These are phyloP conservation scores for Cyprinodon variegatus DNA, from an alignment of 2,113 vertebrate species.

Conservation along the genomic window DNA sequence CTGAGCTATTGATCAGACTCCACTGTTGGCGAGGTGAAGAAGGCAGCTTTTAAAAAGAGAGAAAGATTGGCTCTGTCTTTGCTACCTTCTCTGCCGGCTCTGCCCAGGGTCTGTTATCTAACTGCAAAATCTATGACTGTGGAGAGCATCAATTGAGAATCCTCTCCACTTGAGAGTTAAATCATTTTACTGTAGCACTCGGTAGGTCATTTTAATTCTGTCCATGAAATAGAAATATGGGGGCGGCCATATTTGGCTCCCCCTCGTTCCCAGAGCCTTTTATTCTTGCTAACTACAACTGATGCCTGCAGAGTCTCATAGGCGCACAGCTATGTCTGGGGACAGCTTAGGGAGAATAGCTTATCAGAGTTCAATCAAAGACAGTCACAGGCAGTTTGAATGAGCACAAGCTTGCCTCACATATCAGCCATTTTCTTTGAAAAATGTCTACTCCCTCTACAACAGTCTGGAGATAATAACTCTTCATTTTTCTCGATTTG, in stretches of 20 bases:
- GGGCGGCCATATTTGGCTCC: conserved; percentile 30
- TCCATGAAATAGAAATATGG: conserved; percentile 59
- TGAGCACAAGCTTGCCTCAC: conserved; percentile 3
- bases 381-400: conserved; percentile 14
- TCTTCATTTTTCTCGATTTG: conserved; percentile 56
- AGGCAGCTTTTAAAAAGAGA: conserved; percentile 20
- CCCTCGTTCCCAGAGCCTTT: conserved; percentile 25
- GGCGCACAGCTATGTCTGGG: conserved; percentile 36
- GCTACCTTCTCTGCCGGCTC: conserved; percentile 8
- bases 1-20: conserved; percentile 42
- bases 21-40: conserved; percentile 29
- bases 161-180: conserved; percentile 43
- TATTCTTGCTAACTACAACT: conserved; percentile 63
- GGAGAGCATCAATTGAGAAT: conserved; percentile 41
- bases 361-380: conserved; percentile 31
- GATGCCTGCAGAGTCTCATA: conserved; percentile 44
- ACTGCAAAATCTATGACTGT: conserved; percentile 39
- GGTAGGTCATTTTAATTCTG: conserved; percentile 49
- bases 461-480: conserved; percentile 37
- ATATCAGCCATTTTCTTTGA: conserved; percentile 29
- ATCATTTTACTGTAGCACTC: conserved; percentile 22
- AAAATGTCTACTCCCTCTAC: conserved; percentile 52
- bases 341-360: conserved; percentile 43
- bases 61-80: conserved; percentile 22
- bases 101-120: conserved; percentile 28